These are phyloP conservation scores for Mimumesa dahlbomi DNA, from an alignment of 2,888 invertebrate species.

Conservation along the genomic window DNA sequence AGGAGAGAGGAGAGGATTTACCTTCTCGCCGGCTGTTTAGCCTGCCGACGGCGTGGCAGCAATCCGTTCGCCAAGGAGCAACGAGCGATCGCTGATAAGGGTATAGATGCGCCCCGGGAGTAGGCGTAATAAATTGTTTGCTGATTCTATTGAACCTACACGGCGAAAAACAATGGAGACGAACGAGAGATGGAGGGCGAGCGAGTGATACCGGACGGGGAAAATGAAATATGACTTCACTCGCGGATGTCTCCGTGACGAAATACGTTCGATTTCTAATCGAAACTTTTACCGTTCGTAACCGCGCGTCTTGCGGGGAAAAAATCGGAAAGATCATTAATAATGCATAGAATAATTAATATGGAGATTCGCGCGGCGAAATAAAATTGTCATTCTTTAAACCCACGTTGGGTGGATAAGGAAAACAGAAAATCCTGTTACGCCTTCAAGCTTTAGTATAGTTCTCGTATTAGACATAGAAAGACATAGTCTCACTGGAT, in stretches of 20 bases:
- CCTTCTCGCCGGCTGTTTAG: conserved; percentile 54
- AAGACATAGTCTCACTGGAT: too few species aligned
- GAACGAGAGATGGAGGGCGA: conserved; percentile 40
- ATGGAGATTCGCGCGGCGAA: too few species aligned
- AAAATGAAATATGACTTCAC: conserved; percentile 36
- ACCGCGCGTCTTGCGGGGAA: too few species aligned
- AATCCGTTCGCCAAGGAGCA: conserved; percentile 63
- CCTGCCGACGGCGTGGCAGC: conserved; percentile 53
- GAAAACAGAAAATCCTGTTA: too few species aligned
- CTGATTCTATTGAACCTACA: conserved; percentile 66
- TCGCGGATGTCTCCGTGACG: conserved; percentile 30
- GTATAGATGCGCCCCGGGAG: conserved; percentile 64
- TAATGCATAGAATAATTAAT: too few species aligned
- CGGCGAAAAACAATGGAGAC: conserved; percentile 59
- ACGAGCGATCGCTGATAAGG: conserved; percentile 62
- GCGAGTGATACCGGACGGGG: conserved; percentile 19
- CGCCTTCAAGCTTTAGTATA: too few species aligned
- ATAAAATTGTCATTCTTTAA: too few species aligned
- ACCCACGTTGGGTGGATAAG: too few species aligned
- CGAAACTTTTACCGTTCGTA: background rate
- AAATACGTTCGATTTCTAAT: conserved; percentile 37
- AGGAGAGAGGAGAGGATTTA: conserved; percentile 36
- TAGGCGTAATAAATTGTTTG: conserved; percentile 68
- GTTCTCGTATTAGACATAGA: too few species aligned
- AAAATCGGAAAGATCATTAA: too few species aligned